These are phyloP conservation scores for Drosophila quinaria DNA, from an alignment of 2,888 invertebrate genomes.

Conservation along the genomic window DNA sequence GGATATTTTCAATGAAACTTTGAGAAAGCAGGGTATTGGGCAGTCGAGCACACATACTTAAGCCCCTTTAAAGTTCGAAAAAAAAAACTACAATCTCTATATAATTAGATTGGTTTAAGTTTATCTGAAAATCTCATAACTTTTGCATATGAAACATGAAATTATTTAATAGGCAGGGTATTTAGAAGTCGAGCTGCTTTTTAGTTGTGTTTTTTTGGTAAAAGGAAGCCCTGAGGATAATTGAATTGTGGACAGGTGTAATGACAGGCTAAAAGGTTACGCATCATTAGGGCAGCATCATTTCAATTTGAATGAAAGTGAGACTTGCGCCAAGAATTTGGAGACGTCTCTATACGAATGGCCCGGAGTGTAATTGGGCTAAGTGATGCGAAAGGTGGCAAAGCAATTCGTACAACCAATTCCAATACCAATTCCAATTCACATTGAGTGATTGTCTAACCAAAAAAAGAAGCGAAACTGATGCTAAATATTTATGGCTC, in stretches of 20 bases:
- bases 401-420: slow-evolving; percentile 9
- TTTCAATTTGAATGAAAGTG: slow-evolving; percentile 4
- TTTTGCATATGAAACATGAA: background rate
- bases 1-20: background rate
- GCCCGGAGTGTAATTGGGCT: slow-evolving; percentile 39
- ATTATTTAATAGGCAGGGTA: background rate
- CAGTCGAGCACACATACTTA: background rate
- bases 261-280: slow-evolving; percentile 54
- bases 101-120: background rate
- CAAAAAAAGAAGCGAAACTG: slow-evolving; percentile 9
- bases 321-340: background rate
- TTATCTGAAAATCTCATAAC: background rate
- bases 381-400: slow-evolving; percentile 37
- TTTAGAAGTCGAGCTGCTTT: background rate
- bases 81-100: background rate
- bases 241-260: slow-evolving; percentile 52
- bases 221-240: slow-evolving; percentile 34
- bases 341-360: slow-evolving; percentile 15
- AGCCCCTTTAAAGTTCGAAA: background rate
- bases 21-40: background rate
- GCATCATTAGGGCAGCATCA: slow-evolving; percentile 45
- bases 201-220: slow-evolving; percentile 16
- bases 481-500: slow-evolving; percentile 43
- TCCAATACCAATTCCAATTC: slow-evolving; percentile 22
- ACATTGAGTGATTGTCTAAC: slow-evolving; percentile 48